Evolutionary conservation across 2,888 invertebrate species (phyloP), one percentile per base, ranked within the genome.

Genomic region (Rhagophthalmus giganteus): DNA sequence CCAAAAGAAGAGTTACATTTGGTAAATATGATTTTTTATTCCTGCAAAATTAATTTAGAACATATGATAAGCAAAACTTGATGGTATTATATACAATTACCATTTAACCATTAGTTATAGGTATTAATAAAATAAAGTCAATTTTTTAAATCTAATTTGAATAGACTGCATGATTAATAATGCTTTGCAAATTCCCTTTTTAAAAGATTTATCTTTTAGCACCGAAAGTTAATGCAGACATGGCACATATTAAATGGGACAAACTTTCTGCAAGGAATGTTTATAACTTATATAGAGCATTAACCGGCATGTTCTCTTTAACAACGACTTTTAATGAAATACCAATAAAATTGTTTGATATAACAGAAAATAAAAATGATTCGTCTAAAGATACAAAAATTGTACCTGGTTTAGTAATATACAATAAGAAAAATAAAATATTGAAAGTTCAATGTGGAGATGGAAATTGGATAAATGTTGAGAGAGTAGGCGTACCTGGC

Each of bases 251-350:
- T 5, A 74, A 79, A 60, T 93, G 90, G 90, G 65, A 77, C 1
- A 71, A 76, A 35, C 83, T 85, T 81, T 77, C 76, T 14, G 81
- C 88, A 1, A 61, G 61, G 25, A 74, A 86, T 65, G 75, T 92
- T 7, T 88, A 85, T 67, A 84, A 90, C 68, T 77, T 87, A 10
- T 80, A 85, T 63, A 78, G 91, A 62, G 88, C 88, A 0, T 71
- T 91, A 41, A 79, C 79, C 60, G 82, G 85, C 14, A 66, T 87
- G 16, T 83, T 83, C 67, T 75, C 80, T 2, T 72, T 89, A 24
- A 78, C 76, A 8, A 83, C 88, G 4, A 79, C 69, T 52, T 89
- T 85, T 75, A 76, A 80, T 60, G 78, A 78, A 6, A 77, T 77
- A 54, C 73, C 72, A 49, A 74, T 90, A 15, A 88, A 87, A 73